Conservation (phyloP, 2,888 invertebrate species). For the Thyatira batis region DNA sequence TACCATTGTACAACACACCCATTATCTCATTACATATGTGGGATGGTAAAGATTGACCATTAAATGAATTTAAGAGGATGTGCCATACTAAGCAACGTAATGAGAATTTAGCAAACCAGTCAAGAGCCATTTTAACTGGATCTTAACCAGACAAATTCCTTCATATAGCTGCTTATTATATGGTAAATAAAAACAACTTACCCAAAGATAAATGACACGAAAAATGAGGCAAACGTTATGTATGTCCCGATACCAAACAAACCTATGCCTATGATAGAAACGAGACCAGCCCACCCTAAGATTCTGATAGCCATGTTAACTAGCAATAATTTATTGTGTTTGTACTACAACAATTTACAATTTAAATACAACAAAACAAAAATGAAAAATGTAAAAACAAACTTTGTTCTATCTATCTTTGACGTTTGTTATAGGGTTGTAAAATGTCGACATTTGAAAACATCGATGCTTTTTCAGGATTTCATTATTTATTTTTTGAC, state of each 20-base stretch:
- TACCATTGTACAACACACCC: background rate
- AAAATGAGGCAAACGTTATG: conserved; percentile 61
- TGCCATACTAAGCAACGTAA: too few species aligned
- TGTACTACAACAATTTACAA: conserved; percentile 33
- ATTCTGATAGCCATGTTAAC: conserved; percentile 55
- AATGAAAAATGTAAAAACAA: conserved; percentile 28
- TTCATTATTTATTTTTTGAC: too few species aligned
- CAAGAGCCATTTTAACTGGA: background rate
- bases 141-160: background rate
- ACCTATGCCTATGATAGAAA: conserved; percentile 66
- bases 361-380: conserved; percentile 39
- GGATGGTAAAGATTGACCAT: too few species aligned
- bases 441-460: too few species aligned
- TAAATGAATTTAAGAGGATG: too few species aligned
- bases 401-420: conserved; percentile 22
- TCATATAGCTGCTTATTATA: background rate
- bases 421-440: conserved; percentile 24
- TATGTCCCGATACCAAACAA: conserved; percentile 70
- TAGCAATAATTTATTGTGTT: conserved; percentile 15
- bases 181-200: conserved; percentile 41
- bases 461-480: too few species aligned
- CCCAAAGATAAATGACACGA: conserved; percentile 70
- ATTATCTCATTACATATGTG: too few species aligned
- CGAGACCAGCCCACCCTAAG: conserved; percentile 65
- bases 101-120: background rate